Percentiles rank a stretch among this genome's conserved stretches.
These are phyloP conservation scores for Ornithoptera alexandrae DNA, from an alignment of 2,888 invertebrate genomes.

Conservation along the genomic window DNA sequence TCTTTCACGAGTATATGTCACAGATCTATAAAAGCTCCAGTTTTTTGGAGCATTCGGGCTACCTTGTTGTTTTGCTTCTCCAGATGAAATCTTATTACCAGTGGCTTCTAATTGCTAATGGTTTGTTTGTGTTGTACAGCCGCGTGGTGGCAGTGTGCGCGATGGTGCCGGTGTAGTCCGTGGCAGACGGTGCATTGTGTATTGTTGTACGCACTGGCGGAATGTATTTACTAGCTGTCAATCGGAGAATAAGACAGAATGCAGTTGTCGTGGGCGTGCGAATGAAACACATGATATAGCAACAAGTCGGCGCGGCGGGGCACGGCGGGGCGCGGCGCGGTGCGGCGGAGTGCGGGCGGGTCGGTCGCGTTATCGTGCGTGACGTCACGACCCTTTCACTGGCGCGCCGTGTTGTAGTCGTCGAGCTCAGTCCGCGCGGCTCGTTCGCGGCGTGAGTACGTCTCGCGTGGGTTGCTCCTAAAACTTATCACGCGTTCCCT, in stretches of 20 bases:
- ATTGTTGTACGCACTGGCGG: too few relatives aligned
- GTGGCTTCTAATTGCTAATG: too few relatives aligned
- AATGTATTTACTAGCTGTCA: constrained; percentile 43
- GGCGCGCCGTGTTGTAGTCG: constrained; percentile 57
- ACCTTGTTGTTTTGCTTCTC: too few relatives aligned
- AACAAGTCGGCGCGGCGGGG: constrained; percentile 46
- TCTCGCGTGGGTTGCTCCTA: constrained; percentile 67
- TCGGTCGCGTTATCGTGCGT: constrained; percentile 70
- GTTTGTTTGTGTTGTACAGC: too few relatives aligned
- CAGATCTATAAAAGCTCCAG: too few relatives aligned
- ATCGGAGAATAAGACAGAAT: constrained; percentile 40
- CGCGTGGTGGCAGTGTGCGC: too few relatives aligned
- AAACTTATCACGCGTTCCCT: constrained; percentile 63
- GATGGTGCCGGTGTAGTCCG: too few relatives aligned
- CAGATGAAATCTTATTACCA: too few relatives aligned
- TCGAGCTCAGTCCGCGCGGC: constrained; percentile 72
- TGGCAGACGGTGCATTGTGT: too few relatives aligned
- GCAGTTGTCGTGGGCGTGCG: background rate
- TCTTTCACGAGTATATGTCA: too few relatives aligned
- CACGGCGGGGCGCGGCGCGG: constrained; percentile 69
- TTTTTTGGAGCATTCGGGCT: too few relatives aligned
- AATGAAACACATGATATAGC: constrained; percentile 48
- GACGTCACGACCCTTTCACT: constrained; percentile 82
- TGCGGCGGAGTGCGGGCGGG: constrained; percentile 36
- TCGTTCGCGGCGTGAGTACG: constrained; percentile 74